phyloP scores from a whole-genome alignment of 2,113 vertebrate genomes.

The Ascaphus truei region DNA sequence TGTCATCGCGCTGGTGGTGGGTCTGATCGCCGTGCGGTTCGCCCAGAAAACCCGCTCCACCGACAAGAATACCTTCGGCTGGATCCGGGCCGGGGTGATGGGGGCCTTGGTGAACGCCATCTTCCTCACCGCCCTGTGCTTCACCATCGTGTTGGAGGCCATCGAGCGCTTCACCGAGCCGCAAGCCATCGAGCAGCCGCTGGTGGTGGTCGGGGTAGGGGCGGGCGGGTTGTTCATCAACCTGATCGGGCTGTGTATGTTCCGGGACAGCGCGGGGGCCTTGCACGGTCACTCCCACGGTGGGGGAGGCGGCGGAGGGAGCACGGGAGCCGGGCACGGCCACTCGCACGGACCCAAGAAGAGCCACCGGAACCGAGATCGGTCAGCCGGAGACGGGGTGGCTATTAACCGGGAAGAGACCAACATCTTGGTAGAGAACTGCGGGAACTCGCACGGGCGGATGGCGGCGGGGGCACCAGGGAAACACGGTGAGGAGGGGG shows the following conservation, averaged over 20 bases:
- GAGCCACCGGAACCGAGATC: conserved; percentile 44
- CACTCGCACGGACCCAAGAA: conserved; percentile 57
- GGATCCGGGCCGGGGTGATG: conserved; percentile 98
- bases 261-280: conserved; percentile 72
- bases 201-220: conserved; percentile 77
- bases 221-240: conserved; percentile 88
- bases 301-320: conserved; percentile 43
- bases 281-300: conserved; percentile 82
- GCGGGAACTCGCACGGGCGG: conserved; percentile 73
- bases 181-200: conserved; percentile 82
- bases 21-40: conserved; percentile 92
- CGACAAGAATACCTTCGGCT: conserved; percentile 95
- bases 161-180: conserved; percentile 90
- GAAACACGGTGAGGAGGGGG: not conserved
- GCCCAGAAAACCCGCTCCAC: conserved; percentile 88
- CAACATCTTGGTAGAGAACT: conserved; percentile 83
- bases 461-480: conserved; percentile 19
- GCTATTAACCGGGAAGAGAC: conserved; percentile 78
- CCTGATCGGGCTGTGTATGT: conserved; percentile 89
- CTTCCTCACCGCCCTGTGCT: conserved; percentile 94
- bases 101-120: conserved; percentile 95
- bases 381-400: conserved; percentile 36
- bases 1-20: conserved; percentile 90
- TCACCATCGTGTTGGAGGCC: conserved; percentile 93
- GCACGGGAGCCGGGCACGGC: conserved; percentile 38